Conservation (phyloP, 1,140 invertebrate genomes). For the Meloidogyne floridensis region DNA sequence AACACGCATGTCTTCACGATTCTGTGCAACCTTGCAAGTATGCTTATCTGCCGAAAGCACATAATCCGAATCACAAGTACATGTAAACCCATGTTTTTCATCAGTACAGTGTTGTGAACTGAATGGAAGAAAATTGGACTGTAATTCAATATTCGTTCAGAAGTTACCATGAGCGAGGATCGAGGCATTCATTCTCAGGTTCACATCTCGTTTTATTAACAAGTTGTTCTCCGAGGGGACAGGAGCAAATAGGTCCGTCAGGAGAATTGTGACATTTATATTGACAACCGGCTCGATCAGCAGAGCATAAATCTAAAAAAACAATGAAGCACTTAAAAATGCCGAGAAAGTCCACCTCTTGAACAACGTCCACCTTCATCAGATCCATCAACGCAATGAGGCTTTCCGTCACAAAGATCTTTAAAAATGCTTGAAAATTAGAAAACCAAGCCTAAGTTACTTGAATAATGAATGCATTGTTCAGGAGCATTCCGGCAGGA, state of each 20-base stretch:
- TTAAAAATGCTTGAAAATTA: conserved; percentile 66
- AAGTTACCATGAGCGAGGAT: conserved; percentile 76
- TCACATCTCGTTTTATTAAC: conserved; percentile 59
- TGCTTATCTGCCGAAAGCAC: conserved; percentile 78
- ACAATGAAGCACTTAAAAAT: neutral
- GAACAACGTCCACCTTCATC: conserved; percentile 86
- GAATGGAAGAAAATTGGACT: neutral
- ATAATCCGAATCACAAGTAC: conserved; percentile 73
- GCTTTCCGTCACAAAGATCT: conserved; percentile 79
- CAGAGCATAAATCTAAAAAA: conserved; percentile 57
- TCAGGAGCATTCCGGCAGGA: conserved; percentile 65
- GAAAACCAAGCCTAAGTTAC: conserved; percentile 14
- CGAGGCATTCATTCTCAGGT: conserved; percentile 74
- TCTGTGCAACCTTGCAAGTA: conserved; percentile 81
- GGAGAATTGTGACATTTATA: conserved; percentile 88
- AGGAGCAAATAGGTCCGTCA: conserved; percentile 81
- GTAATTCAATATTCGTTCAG: conserved; percentile 22
- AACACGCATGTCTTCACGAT: conserved; percentile 83
- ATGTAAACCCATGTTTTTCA: conserved; percentile 80
- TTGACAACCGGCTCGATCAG: conserved; percentile 75
- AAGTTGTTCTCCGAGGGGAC: conserved; percentile 76
- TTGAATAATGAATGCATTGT: conserved; percentile 69
- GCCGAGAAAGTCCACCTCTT: conserved; percentile 30
- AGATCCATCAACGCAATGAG: conserved; percentile 84
- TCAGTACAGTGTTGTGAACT: conserved; percentile 83